Percentiles rank a stretch among this genome's conserved stretches.
Conservation (phyloP, 1,140 invertebrate genomes). For the Drosophila takahashii region DNA sequence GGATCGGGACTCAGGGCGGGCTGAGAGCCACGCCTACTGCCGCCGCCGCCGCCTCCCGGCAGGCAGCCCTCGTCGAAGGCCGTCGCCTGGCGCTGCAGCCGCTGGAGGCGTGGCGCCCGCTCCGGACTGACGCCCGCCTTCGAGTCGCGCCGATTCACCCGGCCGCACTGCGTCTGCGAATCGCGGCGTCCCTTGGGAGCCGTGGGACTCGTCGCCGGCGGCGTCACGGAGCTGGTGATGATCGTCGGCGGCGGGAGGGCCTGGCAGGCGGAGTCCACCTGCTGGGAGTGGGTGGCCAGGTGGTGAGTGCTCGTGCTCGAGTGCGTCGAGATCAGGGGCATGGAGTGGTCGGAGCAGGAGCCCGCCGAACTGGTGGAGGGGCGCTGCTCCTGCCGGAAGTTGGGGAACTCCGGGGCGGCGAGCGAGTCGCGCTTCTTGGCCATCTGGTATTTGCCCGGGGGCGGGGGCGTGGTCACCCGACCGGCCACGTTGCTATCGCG, state of each 20-base stretch:
- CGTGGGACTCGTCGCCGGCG: conserved; percentile 90
- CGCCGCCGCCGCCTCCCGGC: conserved; percentile 85
- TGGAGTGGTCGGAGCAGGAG: conserved; percentile 86
- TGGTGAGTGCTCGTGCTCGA: conserved; percentile 85
- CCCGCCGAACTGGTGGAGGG: conserved; percentile 92
- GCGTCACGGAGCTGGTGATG: conserved; percentile 92
- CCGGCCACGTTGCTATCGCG: conserved; percentile 87
- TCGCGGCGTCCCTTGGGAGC: conserved; percentile 89
- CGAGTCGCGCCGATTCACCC: conserved; percentile 88
- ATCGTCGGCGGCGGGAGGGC: conserved; percentile 91
- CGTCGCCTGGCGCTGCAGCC: conserved; percentile 93
- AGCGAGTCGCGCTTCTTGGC: conserved; percentile 89
- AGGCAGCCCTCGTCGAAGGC: conserved; percentile 93
- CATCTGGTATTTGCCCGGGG: conserved; percentile 87
- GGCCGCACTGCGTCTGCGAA: conserved; percentile 92
- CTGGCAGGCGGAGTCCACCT: conserved; percentile 87
- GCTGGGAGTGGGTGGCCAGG: conserved; percentile 43
- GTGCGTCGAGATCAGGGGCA: conserved; percentile 64
- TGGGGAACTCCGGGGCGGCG: conserved; percentile 85
- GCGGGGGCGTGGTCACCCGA: conserved; percentile 85
- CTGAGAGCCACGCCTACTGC: conserved; percentile 90
- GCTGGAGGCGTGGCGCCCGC: conserved; percentile 88
- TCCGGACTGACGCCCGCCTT: conserved; percentile 88
- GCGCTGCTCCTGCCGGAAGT: conserved; percentile 88
- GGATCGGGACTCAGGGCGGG: conserved; percentile 92